Evolutionary conservation across 1,140 invertebrate genomes (phyloP).

Genomic region (Whitmania pigra): DNA sequence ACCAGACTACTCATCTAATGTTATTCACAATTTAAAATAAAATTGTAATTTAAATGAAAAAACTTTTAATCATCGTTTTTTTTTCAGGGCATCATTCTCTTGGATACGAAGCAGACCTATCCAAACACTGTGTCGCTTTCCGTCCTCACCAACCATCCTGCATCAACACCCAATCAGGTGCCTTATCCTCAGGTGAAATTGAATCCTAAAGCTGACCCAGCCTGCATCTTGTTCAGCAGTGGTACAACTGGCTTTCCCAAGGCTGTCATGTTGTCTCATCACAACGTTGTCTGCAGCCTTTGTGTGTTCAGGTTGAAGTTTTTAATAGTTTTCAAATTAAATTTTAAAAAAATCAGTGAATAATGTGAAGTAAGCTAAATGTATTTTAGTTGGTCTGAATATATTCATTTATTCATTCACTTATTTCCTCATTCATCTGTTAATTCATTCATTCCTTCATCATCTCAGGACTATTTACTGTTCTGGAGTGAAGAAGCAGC

Average conservation of each 20-base stretch:
- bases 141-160: background rate
- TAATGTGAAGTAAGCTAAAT: background rate
- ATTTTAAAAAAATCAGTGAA: background rate
- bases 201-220: conserved; percentile 29
- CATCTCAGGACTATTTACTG: background rate
- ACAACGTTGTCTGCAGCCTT: conserved; percentile 32
- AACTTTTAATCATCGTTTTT: too few relatives aligned
- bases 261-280: conserved; percentile 34
- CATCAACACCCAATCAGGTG: background rate
- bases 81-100: too few relatives aligned
- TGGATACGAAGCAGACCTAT: background rate
- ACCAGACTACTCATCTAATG: too few relatives aligned
- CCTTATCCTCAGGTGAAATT: background rate
- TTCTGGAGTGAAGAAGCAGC: background rate
- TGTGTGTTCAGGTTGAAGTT: conserved; percentile 26
- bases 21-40: too few relatives aligned
- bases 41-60: too few relatives aligned
- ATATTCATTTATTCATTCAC: background rate
- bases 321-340: background rate
- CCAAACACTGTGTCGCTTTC: background rate
- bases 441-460: background rate
- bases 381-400: background rate
- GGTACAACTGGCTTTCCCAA: conserved; percentile 37
- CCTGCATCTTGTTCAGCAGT: conserved; percentile 41
- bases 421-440: background rate